A percentile compares a stretch with the other conserved stretches of the same genome.
Evolutionary conservation across 2,113 vertebrate species (phyloP).

Genomic region (Dasyurus viverrinus): DNA sequence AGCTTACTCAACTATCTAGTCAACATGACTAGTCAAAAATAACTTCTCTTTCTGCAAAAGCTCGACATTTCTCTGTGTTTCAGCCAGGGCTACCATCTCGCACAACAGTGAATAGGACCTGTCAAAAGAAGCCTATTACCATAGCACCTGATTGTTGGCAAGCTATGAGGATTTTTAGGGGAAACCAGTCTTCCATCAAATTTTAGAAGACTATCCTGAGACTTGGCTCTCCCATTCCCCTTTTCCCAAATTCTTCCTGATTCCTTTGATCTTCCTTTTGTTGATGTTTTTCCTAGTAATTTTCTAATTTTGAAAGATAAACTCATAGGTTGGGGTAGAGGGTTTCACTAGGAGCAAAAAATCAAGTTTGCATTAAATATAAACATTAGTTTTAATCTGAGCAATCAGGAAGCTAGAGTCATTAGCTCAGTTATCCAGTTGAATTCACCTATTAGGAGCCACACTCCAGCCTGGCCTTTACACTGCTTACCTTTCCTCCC

Average conservation of each 20-base stretch:
- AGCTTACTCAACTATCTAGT: background rate
- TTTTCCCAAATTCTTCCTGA: background rate
- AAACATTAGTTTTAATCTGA: background rate
- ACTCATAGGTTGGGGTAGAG: background rate
- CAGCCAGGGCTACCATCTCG: background rate
- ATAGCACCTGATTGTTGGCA: background rate
- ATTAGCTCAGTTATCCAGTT: background rate
- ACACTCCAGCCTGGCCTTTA: background rate
- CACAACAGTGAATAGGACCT: background rate
- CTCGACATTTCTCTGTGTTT: background rate
- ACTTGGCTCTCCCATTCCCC: background rate
- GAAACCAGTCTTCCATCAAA: background rate
- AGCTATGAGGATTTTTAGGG: background rate
- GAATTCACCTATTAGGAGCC: background rate
- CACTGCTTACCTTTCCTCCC: no score
- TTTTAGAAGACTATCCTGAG: background rate
- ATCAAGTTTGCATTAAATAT: background rate
- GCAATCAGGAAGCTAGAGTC: background rate
- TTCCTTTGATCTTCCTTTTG: background rate
- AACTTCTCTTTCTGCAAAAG: background rate
- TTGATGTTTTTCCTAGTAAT: background rate
- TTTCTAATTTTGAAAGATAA: background rate
- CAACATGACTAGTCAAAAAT: background rate
- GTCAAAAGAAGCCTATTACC: conserved; percentile 19
- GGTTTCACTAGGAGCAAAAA: background rate